Base-by-base conservation (phyloP, 2,797 vertebrate genomes). In the Pelodytes ibericus region DNA sequence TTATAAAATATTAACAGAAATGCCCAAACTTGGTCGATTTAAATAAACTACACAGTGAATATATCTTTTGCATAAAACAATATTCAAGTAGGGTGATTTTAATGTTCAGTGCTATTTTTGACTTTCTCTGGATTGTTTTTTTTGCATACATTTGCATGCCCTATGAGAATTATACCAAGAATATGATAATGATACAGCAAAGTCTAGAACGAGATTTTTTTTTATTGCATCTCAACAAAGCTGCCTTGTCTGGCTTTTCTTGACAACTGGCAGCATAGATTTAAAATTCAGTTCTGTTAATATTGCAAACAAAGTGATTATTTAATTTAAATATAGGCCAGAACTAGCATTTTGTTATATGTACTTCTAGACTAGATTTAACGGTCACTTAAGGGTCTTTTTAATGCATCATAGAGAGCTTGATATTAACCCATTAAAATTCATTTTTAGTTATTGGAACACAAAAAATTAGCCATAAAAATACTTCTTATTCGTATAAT, bases 131-230 rank as follows among this genome's bases (percentile, higher is more conserved):
- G 88, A 91, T 91, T 82, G 89, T 85, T 88, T 85, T 77, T 77
- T 92, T 93, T 93, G 91, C 91, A 93, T 92, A 93, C 75, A 93
- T 93, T 93, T 93, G 90, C 92, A 93, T 93, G 91, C 86, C 91
- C 91, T 85, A 81, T 83, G 89, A 91, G 91, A 90, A 92, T 92
- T 90, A 91, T 89, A 81, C 89, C 61, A 75, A 81, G 84, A 88
- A 89, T 90, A 93, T 93, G 91, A 84, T 92, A 91, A 93, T 93
- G 87, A 90, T 86, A 85, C 86, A 73, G 80, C 85, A 82, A 87
- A 59, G 63, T 79, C 76, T 79, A 79, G 70, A 79, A 64, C 62
- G 59, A 67, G 57, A 3, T 33, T 33, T 75, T 64, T 73, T 41
- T 72, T 78, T 78, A 67, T 79, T 79, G 70, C 76, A 73, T 79